Evolutionary conservation across 2,113 vertebrate species (phyloP).

Genomic region (Naja naja): DNA sequence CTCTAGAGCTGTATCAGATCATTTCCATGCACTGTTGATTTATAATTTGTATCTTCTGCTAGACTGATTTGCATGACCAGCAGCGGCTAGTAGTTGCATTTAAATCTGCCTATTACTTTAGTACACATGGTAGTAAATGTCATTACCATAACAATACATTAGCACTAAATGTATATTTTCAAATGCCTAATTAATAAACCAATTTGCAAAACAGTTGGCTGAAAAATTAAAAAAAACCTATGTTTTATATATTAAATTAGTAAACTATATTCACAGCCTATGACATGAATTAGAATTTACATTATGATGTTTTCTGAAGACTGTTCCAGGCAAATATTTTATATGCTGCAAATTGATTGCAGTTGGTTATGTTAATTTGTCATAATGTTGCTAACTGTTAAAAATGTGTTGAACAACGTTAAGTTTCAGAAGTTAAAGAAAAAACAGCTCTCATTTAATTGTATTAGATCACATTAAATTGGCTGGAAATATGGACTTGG

Average conservation of each 20-base stretch:
- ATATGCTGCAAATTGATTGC: neutral
- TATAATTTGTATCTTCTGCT: conserved; percentile 39
- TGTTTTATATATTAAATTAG: conserved; percentile 17
- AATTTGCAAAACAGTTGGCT: conserved; percentile 32
- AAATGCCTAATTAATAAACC: conserved; percentile 25
- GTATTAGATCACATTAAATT: neutral
- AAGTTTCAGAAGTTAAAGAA: neutral
- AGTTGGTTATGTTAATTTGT: neutral
- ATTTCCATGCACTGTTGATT: conserved; percentile 52
- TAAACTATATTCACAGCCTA: neutral
- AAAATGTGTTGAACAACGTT: conserved; percentile 19
- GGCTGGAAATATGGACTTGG: neutral
- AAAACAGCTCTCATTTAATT: neutral
- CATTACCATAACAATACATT: conserved; percentile 27
- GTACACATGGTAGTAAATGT: conserved; percentile 5
- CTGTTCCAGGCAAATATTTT: neutral
- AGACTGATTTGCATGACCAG: conserved; percentile 38
- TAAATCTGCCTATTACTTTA: conserved; percentile 50
- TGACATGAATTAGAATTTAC: conserved; percentile 14
- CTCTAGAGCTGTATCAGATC: conserved; percentile 18
- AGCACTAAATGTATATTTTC: conserved; percentile 25
- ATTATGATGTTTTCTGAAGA: conserved; percentile 1
- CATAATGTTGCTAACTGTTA: neutral
- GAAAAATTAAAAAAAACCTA: conserved; percentile 50
- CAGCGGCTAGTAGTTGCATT: conserved; percentile 42